phyloP scores from a whole-genome alignment of 2,797 vertebrate genomes.

The Bradypodion ventrale region DNA sequence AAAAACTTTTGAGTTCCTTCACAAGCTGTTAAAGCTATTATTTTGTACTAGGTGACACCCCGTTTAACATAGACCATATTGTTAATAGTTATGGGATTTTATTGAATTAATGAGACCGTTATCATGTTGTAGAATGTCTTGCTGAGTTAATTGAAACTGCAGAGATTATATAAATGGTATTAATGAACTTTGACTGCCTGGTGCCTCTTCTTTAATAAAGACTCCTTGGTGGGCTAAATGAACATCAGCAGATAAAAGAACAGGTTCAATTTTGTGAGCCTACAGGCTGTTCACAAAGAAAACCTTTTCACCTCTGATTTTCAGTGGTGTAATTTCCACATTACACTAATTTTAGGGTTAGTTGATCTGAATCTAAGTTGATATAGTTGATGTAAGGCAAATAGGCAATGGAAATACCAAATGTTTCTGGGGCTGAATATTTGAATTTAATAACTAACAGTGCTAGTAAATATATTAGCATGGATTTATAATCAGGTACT shows the following conservation, averaged over 20 bases:
- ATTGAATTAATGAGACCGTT: conserved; percentile 88
- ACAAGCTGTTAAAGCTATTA: conserved; percentile 87
- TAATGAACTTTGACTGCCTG: conserved; percentile 88
- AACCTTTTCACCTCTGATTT: conserved; percentile 79
- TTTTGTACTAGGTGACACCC: conserved; percentile 86
- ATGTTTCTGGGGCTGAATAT: not conserved
- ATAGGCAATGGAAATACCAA: conserved; percentile 36
- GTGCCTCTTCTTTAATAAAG: conserved; percentile 85
- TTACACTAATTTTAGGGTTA: conserved; percentile 44
- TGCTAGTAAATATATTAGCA: not conserved
- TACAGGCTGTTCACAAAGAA: conserved; percentile 82
- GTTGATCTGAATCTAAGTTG: conserved; percentile 20
- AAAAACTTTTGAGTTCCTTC: conserved; percentile 73
- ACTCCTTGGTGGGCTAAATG: conserved; percentile 87
- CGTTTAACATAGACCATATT: conserved; percentile 87
- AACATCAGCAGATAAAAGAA: conserved; percentile 85
- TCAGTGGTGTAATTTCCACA: conserved; percentile 50
- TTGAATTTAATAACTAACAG: conserved; percentile 22
- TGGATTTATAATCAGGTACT: not conserved
- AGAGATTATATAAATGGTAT: conserved; percentile 88
- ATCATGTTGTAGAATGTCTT: conserved; percentile 86
- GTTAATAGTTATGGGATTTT: conserved; percentile 88
- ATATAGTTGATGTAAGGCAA: too few species aligned
- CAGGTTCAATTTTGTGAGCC: conserved; percentile 84
- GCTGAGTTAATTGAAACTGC: conserved; percentile 87